These are phyloP conservation scores for Cheilosia variabilis DNA, from an alignment of 2,888 invertebrate genomes.

Conservation along the genomic window DNA sequence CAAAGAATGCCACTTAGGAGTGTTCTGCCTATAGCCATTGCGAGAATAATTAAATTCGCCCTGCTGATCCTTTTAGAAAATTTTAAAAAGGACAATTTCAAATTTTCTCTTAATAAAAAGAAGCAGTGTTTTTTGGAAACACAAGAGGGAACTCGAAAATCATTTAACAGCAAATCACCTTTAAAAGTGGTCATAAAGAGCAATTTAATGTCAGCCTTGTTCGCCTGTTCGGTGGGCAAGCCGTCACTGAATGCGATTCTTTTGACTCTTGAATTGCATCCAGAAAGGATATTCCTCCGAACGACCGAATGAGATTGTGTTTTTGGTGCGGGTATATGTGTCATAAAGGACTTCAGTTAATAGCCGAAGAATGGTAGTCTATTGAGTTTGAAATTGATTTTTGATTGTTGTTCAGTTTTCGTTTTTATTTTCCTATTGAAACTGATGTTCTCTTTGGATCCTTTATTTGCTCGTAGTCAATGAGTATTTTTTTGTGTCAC, in stretches of 20 bases:
- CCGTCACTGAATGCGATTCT: slow-evolving; percentile 54
- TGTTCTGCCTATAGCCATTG: slow-evolving; percentile 14
- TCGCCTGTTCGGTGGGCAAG: slow-evolving; percentile 64
- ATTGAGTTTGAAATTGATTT: slow-evolving; percentile 78
- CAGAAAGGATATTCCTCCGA: slow-evolving; percentile 16
- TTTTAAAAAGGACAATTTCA: slow-evolving; percentile 21
- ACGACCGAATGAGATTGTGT: neutral
- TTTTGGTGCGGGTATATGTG: slow-evolving; percentile 34
- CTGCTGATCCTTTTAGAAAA: slow-evolving; percentile 67
- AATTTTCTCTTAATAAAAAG: slow-evolving; percentile 37
- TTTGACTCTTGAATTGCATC: slow-evolving; percentile 67
- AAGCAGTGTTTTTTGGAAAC: slow-evolving; percentile 60
- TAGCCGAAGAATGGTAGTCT: slow-evolving; percentile 76
- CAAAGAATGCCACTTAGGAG: slow-evolving; percentile 42
- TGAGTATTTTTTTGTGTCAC: slow-evolving; percentile 42
- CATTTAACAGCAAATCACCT: slow-evolving; percentile 77
- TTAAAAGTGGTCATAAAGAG: slow-evolving; percentile 77
- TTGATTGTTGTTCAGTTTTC: slow-evolving; percentile 77
- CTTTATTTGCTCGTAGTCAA: slow-evolving; percentile 53
- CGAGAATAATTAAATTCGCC: slow-evolving; percentile 70
- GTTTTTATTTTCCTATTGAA: slow-evolving; percentile 60
- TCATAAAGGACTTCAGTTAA: slow-evolving; percentile 75
- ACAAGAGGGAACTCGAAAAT: slow-evolving; percentile 63
- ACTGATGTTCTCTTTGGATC: slow-evolving; percentile 61
- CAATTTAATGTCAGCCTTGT: slow-evolving; percentile 75